Percentiles rank a stretch among this genome's conserved stretches.
phyloP scores from a whole-genome alignment of 2,113 vertebrate species.

The Halichoeres trimaculatus region DNA sequence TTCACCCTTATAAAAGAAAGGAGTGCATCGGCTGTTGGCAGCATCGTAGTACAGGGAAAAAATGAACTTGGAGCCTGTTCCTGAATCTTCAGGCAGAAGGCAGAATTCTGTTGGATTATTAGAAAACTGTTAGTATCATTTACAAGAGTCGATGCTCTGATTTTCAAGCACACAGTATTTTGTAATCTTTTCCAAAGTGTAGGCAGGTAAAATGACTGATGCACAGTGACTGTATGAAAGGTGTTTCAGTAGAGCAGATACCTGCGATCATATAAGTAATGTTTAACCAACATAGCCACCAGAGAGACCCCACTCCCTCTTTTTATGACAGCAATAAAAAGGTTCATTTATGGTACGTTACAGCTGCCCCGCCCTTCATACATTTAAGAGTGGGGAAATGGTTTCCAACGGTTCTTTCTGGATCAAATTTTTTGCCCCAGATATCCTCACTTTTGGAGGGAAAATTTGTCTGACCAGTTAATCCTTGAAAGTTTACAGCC shows the following conservation, averaged over 20 bases:
- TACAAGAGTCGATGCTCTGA: not conserved
- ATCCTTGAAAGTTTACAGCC: not conserved
- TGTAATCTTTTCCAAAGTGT: not conserved
- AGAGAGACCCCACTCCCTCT: slow-evolving; percentile 69
- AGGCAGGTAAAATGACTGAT: not conserved
- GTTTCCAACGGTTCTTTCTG: slow-evolving; percentile 31
- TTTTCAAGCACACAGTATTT: not conserved
- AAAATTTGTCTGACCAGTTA: not conserved
- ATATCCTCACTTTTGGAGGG: not conserved
- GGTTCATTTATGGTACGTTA: slow-evolving; percentile 40
- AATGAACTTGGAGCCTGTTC: fast-evolving
- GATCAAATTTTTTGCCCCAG: not conserved
- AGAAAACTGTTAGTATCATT: not conserved
- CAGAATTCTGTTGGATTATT: slow-evolving; percentile 74
- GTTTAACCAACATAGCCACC: slow-evolving; percentile 70
- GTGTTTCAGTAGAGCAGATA: slow-evolving; percentile 15
- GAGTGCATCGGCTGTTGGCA: slow-evolving; percentile 49
- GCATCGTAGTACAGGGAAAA: slow-evolving; percentile 58
- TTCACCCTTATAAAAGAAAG: slow-evolving; percentile 71
- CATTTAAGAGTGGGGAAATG: slow-evolving; percentile 25
- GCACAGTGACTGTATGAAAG: not conserved
- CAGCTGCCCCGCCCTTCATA: slow-evolving; percentile 35
- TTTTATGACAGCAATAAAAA: slow-evolving; percentile 81
- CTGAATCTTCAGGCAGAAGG: slow-evolving; percentile 35
- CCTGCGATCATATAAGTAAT: slow-evolving; percentile 59